These are phyloP conservation scores for Empidonax traillii DNA, from an alignment of 2,113 vertebrate genomes.

Conservation along the genomic window DNA sequence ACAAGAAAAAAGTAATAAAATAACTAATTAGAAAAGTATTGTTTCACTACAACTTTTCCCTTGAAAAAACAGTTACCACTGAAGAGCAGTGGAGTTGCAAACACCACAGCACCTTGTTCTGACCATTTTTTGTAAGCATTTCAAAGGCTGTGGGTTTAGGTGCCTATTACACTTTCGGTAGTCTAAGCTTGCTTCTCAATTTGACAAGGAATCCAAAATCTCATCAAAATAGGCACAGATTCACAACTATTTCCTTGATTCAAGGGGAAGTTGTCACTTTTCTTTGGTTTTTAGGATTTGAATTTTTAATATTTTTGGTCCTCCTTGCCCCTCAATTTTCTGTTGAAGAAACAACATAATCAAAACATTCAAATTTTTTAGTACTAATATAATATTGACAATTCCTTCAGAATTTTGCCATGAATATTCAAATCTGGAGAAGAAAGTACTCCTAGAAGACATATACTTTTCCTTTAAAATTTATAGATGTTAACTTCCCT, in stretches of 20 bases:
- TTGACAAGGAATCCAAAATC: background rate
- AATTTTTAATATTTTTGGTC: background rate
- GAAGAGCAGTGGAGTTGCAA: background rate
- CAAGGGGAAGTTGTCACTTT: background rate
- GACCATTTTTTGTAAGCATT: background rate
- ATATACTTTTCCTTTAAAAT: background rate
- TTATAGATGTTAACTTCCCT: background rate
- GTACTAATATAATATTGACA: background rate
- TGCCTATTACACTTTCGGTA: background rate
- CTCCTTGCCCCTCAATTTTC: fast-evolving
- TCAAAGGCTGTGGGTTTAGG: background rate
- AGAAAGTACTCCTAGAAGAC: background rate
- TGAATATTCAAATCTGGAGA: background rate
- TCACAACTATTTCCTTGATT: background rate
- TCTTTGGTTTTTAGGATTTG: background rate
- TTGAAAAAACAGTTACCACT: background rate
- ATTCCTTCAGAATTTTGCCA: background rate
- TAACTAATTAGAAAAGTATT: background rate
- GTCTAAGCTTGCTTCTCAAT: background rate
- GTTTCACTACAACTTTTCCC: background rate
- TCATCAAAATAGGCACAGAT: background rate
- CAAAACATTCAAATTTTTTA: background rate
- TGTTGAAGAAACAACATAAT: background rate
- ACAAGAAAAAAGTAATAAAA: background rate
- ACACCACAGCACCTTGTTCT: background rate